Evolutionary conservation across 2,113 vertebrate genomes (phyloP).

Genomic region (Platichthys flesus): DNA sequence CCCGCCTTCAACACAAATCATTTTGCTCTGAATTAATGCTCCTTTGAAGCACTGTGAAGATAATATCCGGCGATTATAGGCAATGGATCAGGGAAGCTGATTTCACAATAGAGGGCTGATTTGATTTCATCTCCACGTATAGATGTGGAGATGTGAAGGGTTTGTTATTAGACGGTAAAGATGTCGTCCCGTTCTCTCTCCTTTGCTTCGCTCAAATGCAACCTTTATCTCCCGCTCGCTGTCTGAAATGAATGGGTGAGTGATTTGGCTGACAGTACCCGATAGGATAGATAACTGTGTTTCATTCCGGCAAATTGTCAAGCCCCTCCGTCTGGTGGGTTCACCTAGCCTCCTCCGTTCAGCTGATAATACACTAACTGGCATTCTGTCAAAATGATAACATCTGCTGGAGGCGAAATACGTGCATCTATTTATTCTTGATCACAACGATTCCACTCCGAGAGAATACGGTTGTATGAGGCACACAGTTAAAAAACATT

Average conservation of each 20-base stretch:
- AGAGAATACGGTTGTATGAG: slow-evolving; percentile 1
- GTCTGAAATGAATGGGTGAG: slow-evolving; percentile 37
- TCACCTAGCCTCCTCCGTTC: slow-evolving; percentile 20
- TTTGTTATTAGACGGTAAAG: neutral
- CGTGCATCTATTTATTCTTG: slow-evolving; percentile 14
- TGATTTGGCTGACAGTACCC: slow-evolving; percentile 55
- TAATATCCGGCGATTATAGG: slow-evolving; percentile 40
- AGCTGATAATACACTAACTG: slow-evolving; percentile 34
- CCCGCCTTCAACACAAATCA: neutral
- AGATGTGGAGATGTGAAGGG: slow-evolving; percentile 14
- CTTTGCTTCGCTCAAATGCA: slow-evolving; percentile 20
- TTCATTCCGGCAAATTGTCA: slow-evolving; percentile 42
- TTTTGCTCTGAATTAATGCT: slow-evolving; percentile 26
- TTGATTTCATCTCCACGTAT: slow-evolving; percentile 38
- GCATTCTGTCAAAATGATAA: slow-evolving; percentile 25
- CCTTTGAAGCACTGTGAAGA: slow-evolving; percentile 39
- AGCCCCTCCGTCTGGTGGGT: slow-evolving; percentile 25
- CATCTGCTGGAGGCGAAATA: slow-evolving; percentile 37
- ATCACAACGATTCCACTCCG: slow-evolving; percentile 28
- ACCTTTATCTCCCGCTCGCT: slow-evolving; percentile 34
- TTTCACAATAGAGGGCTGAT: slow-evolving; percentile 18
- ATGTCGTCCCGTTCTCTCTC: neutral
- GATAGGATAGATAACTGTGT: slow-evolving; percentile 44
- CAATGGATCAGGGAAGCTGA: slow-evolving; percentile 31
- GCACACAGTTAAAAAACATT: neutral